Percentiles rank a stretch among this genome's conserved stretches.
phyloP scores from a whole-genome alignment of 2,113 vertebrate species.

The Callipepla squamata region DNA sequence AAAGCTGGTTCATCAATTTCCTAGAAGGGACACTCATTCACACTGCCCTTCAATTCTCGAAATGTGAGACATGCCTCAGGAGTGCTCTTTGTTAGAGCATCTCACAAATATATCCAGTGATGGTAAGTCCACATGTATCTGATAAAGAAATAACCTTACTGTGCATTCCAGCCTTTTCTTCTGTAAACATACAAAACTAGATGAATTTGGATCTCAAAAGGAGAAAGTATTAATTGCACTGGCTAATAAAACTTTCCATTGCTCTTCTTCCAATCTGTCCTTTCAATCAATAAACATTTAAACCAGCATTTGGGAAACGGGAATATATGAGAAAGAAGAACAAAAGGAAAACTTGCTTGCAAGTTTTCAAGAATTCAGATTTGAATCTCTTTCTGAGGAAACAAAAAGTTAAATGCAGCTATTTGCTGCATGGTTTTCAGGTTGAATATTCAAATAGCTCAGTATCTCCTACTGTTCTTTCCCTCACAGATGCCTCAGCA shows the following conservation, averaged over 20 bases:
- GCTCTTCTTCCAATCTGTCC: conserved; percentile 64
- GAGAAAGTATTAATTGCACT: conserved; percentile 75
- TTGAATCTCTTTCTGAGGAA: neutral
- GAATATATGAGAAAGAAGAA: conserved; percentile 36
- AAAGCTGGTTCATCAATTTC: conserved; percentile 65
- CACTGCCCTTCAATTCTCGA: conserved; percentile 63
- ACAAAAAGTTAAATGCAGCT: neutral
- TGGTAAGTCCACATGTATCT: conserved; percentile 72
- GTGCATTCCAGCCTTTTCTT: conserved; percentile 72
- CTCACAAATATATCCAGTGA: conserved; percentile 70
- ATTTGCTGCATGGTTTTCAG: neutral
- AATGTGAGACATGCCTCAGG: conserved; percentile 68
- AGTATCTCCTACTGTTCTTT: neutral
- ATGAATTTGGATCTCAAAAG: conserved; percentile 72
- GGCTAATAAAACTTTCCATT: conserved; percentile 64
- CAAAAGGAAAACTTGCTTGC: conserved; percentile 19
- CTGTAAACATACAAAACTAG: conserved; percentile 73
- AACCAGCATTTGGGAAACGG: conserved; percentile 70
- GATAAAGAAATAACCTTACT: conserved; percentile 74
- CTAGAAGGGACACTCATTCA: conserved; percentile 61
- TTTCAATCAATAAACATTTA: conserved; percentile 66
- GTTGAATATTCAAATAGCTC: neutral
- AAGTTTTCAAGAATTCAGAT: conserved; percentile 30
- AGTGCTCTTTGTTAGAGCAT: conserved; percentile 65
- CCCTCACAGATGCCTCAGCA: conserved; percentile 30